These are phyloP conservation scores for Chymomyza costata DNA, from an alignment of 1,140 invertebrate species.

Conservation along the genomic window DNA sequence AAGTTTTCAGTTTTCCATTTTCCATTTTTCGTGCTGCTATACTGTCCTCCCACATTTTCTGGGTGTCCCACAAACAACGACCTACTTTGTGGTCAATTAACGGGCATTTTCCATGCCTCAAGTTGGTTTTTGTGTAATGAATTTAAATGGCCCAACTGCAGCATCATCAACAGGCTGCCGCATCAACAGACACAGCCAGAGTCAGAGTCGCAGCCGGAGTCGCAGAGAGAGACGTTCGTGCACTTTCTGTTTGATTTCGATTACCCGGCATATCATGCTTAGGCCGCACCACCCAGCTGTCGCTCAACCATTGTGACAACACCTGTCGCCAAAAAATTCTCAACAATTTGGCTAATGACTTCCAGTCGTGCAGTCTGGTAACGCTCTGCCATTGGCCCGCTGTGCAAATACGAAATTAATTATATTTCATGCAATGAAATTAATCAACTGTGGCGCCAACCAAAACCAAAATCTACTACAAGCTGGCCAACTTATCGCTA, in stretches of 20 bases:
- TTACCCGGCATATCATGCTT: no score
- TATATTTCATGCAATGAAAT: slow-evolving; percentile 68
- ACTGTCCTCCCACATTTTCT: background rate
- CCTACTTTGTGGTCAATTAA: slow-evolving; percentile 71
- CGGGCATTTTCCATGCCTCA: slow-evolving; percentile 38
- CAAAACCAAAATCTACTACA: slow-evolving; percentile 56
- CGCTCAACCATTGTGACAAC: slow-evolving; percentile 41
- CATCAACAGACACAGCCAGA: slow-evolving; percentile 46
- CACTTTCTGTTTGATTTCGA: no score
- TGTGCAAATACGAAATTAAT: slow-evolving; percentile 65
- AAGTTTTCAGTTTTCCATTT: slow-evolving; percentile 45
- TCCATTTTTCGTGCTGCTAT: background rate
- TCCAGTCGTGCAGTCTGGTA: slow-evolving; percentile 2
- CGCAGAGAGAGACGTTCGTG: no score
- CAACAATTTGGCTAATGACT: slow-evolving; percentile 70
- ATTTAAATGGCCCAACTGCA: slow-evolving; percentile 65
- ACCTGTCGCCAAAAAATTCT: slow-evolving; percentile 63
- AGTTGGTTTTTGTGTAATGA: slow-evolving; percentile 62
- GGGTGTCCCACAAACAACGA: no score
- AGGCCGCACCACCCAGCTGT: background rate
- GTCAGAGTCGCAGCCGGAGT: no score
- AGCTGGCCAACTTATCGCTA: slow-evolving; percentile 33
- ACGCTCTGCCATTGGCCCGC: no score
- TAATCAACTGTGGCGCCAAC: slow-evolving; percentile 53
- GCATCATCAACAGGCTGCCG: background rate